Conservation (phyloP, 1,140 invertebrate species). For the Calephelis virginiensis region DNA sequence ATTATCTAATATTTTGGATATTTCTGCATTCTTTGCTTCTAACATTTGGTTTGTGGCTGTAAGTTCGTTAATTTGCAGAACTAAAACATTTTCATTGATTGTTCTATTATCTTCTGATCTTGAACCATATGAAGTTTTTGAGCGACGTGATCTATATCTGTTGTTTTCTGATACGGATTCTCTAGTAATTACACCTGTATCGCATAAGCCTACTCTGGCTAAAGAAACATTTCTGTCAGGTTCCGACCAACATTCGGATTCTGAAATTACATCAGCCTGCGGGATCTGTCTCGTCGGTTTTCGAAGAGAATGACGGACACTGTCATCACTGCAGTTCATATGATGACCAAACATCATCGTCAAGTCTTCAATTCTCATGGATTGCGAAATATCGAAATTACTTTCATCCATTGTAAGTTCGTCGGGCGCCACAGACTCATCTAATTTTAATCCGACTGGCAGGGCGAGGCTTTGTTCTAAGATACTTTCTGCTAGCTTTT, state of each 20-base stretch:
- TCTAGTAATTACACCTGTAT: constrained; percentile 45
- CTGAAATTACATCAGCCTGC: constrained; percentile 80
- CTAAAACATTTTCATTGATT: constrained; percentile 41
- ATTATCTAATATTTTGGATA: constrained; percentile 49
- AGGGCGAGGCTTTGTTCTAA: constrained; percentile 74
- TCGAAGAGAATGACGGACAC: constrained; percentile 37
- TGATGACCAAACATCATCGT: constrained; percentile 76
- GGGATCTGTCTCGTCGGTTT: constrained; percentile 46
- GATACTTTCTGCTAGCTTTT: constrained; percentile 73
- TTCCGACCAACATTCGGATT: constrained; percentile 91
- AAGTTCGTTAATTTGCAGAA: constrained; percentile 52
- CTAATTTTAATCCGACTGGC: constrained; percentile 68
- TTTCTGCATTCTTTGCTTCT: constrained; percentile 54
- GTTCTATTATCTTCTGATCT: constrained; percentile 61
- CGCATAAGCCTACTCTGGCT: constrained; percentile 85
- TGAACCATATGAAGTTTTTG: constrained; percentile 55
- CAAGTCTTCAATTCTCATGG: constrained; percentile 68
- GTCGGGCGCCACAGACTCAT: constrained; percentile 67
- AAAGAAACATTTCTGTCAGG: constrained; percentile 89
- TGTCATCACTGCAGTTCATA: constrained; percentile 51
- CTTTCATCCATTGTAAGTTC: constrained; percentile 69
- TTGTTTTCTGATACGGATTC: constrained; percentile 51
- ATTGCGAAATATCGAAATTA: constrained; percentile 67
- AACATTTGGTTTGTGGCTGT: constrained; percentile 44
- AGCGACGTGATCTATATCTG: constrained; percentile 47